Evolutionary conservation across 2,113 vertebrate species (phyloP), one percentile per base, ranked within the genome.

Genomic region (Vidua macroura): DNA sequence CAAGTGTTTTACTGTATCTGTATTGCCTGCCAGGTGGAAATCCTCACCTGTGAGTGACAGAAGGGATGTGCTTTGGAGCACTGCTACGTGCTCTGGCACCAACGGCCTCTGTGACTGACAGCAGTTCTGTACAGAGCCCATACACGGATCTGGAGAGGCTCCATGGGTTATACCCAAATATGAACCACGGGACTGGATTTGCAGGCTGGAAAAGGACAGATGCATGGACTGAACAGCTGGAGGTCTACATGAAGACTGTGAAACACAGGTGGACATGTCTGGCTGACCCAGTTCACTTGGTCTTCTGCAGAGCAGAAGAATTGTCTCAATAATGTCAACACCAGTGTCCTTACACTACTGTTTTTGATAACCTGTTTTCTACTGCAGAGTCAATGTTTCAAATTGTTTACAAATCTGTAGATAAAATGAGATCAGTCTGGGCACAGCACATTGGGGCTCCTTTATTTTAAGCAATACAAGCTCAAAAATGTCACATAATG

Each of bases 291-390:
- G 23, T 44, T 55, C 59, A 76, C 48, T 35, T 9, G 6, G 15
- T 33, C 37, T 82, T 87, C 90, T 87, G 68, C 56, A 94, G 55
- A 83, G 83, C 81, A 63, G 90, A 81, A 73, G 60, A 70, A 37
- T 3, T 55, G 31, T 66, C 91, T 59, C 39, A 46, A 20, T 48
- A 58, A 52, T 2, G 3, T 28, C 75, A 66, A 13, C 37, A 16
- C 75, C 0, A 0, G 66, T 76, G 56, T 37, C 88, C 67, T 83
- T 39, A 84, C 24, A 60, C 30, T 30, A 63, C 59, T 16, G 2
- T 41, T 81, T 92, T 90, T 95, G 67, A 77, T 63, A 90, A 72
- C 15, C 12, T 73, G 79, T 90, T 87, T 96, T 97, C 53, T 97
- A 86, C 70, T 86, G 77, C 80, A 89, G 44, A 85, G 59, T 37